These are phyloP conservation scores for Zaprionus lachaisei DNA, from an alignment of 1,140 invertebrate species.

Conservation along the genomic window DNA sequence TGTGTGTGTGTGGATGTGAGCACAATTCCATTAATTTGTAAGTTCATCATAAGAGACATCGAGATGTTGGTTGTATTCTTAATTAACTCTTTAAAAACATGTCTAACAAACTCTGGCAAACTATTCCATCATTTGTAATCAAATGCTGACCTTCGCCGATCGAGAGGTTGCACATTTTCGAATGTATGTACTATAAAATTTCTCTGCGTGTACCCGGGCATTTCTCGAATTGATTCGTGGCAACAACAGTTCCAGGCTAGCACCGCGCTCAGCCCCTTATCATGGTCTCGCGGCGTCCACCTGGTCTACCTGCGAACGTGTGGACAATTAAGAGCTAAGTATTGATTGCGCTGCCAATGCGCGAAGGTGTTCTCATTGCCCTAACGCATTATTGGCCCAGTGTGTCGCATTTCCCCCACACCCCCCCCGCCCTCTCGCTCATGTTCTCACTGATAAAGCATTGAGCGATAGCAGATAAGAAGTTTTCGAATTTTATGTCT, in stretches of 20 bases:
- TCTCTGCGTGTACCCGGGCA: neutral
- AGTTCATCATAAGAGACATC: too few species aligned
- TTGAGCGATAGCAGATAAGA: neutral
- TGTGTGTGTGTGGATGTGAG: too few species aligned
- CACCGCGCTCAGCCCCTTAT: conserved; percentile 18
- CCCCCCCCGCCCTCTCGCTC: neutral
- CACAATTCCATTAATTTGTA: too few species aligned
- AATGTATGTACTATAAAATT: neutral
- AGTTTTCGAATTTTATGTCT: conserved; percentile 1
- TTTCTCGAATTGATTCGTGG: neutral
- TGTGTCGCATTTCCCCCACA: neutral
- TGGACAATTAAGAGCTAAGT: conserved; percentile 31
- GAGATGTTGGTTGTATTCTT: too few species aligned
- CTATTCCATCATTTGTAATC: too few species aligned
- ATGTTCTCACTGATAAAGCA: conserved; percentile 7
- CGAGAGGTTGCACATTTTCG: too few species aligned
- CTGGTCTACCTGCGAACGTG: conserved; percentile 32
- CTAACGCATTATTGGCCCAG: conserved; percentile 9
- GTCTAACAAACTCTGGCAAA: too few species aligned
- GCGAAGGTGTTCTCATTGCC: conserved; percentile 19
- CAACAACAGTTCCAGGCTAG: neutral
- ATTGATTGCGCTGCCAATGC: conserved; percentile 61
- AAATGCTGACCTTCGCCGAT: too few species aligned
- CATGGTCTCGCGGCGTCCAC: neutral
- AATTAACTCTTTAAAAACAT: too few species aligned